phyloP scores from a whole-genome alignment of 1,140 invertebrate species.

The Tetraneura akinire region DNA sequence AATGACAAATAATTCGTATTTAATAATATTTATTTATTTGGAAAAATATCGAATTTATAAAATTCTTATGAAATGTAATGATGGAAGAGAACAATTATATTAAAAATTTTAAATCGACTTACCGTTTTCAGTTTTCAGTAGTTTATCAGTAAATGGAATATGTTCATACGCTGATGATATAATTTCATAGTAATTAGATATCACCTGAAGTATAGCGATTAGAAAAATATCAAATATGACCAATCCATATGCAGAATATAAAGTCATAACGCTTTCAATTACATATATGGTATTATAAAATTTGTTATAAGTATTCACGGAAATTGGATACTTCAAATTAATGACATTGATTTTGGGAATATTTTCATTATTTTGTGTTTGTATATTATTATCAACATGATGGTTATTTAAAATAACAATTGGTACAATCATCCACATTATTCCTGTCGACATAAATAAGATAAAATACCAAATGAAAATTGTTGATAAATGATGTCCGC shows the following conservation, averaged over 20 bases:
- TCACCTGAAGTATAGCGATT: background rate
- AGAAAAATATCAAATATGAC: background rate
- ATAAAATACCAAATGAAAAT: background rate
- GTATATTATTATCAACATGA: too few relatives aligned
- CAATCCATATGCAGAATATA: background rate
- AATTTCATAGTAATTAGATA: background rate
- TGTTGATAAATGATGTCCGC: background rate
- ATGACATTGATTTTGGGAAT: background rate
- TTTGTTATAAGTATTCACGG: background rate
- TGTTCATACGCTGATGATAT: constrained; percentile 8
- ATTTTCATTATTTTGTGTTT: background rate
- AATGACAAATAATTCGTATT: too few relatives aligned
- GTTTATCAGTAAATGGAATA: background rate
- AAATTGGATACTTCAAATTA: background rate
- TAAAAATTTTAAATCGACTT: background rate
- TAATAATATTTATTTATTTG: too few relatives aligned
- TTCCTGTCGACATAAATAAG: background rate
- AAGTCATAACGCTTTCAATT: background rate
- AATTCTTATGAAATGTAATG: too few relatives aligned
- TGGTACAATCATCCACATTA: background rate
- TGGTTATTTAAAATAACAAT: background rate
- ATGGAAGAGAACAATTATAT: too few relatives aligned
- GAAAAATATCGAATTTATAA: too few relatives aligned
- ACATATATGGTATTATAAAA: background rate
- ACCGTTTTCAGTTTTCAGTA: background rate